Conservation (phyloP, 2,113 vertebrate genomes). For the Hippopotamus amphibius region DNA sequence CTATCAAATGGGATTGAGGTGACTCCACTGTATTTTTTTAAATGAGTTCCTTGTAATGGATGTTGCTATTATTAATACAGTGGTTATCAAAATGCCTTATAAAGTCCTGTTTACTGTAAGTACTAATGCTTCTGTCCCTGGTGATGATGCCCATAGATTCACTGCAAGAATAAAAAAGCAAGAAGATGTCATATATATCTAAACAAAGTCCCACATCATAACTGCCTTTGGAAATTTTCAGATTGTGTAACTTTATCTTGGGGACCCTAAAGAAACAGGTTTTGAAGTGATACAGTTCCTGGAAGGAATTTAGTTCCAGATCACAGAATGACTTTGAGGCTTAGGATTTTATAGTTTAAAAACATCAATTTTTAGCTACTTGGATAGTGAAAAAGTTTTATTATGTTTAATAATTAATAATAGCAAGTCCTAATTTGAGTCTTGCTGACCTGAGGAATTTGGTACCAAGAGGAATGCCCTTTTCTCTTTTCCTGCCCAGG, state of each 20-base stretch:
- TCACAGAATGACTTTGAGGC: not conserved
- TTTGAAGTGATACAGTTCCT: not conserved
- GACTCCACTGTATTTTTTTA: not conserved
- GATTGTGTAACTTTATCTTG: not conserved
- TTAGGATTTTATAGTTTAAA: conserved; percentile 55
- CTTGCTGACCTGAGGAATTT: not conserved
- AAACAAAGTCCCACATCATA: not conserved
- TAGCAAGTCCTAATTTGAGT: not conserved
- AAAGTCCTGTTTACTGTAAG: not conserved
- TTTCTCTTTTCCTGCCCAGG: not conserved
- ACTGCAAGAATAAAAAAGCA: not conserved
- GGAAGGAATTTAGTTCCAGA: conserved; percentile 33
- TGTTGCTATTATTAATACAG: not conserved
- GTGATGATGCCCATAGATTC: not conserved
- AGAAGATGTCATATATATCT: not conserved
- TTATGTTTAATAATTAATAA: not conserved
- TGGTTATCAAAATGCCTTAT: not conserved
- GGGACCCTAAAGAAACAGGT: not conserved
- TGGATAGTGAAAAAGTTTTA: not conserved
- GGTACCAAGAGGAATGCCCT: not conserved
- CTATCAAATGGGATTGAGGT: not conserved
- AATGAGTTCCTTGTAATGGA: not conserved
- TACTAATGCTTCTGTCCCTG: not conserved
- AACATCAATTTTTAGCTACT: conserved; percentile 15
- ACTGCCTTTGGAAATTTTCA: not conserved